These are phyloP conservation scores for Zaprionus taronus DNA, from an alignment of 1,140 invertebrate species.

Conservation along the genomic window DNA sequence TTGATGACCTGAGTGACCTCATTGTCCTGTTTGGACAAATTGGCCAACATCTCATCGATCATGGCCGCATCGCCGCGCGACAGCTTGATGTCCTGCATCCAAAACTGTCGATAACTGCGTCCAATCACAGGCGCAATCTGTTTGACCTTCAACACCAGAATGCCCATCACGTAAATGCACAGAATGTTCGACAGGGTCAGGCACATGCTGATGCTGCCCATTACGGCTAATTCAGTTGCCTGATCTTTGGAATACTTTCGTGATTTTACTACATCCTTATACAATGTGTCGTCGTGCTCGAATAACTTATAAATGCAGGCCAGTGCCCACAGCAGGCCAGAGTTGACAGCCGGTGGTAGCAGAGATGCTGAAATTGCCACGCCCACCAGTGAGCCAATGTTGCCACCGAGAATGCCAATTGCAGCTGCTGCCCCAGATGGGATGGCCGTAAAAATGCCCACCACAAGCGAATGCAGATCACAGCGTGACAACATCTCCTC, in stretches of 20 bases:
- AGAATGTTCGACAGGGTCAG: conserved; percentile 90
- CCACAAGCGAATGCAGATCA: conserved; percentile 87
- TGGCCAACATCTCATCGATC: conserved; percentile 73
- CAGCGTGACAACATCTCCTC: conserved; percentile 89
- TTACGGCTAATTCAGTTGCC: conserved; percentile 86
- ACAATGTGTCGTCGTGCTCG: conserved; percentile 82
- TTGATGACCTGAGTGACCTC: conserved; percentile 60
- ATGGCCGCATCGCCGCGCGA: conserved; percentile 81
- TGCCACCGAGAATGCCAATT: conserved; percentile 89
- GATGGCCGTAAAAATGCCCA: conserved; percentile 89
- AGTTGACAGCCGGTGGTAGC: conserved; percentile 91
- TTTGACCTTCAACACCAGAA: conserved; percentile 90
- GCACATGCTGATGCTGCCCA: conserved; percentile 88
- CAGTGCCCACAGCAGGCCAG: conserved; percentile 89
- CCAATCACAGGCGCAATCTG: conserved; percentile 89
- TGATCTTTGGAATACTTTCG: conserved; percentile 86
- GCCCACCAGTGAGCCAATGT: conserved; percentile 90
- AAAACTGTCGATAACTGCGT: conserved; percentile 86
- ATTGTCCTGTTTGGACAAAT: conserved; percentile 60
- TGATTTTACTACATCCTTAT: conserved; percentile 80
- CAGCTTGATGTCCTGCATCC: conserved; percentile 89
- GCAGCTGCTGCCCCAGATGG: conserved; percentile 91
- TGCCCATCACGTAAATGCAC: conserved; percentile 89
- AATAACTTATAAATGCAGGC: conserved; percentile 86
- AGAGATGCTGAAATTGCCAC: conserved; percentile 93